These are phyloP conservation scores for Corythoichthys haematopterus DNA, from an alignment of 2,113 vertebrate genomes.

Conservation along the genomic window DNA sequence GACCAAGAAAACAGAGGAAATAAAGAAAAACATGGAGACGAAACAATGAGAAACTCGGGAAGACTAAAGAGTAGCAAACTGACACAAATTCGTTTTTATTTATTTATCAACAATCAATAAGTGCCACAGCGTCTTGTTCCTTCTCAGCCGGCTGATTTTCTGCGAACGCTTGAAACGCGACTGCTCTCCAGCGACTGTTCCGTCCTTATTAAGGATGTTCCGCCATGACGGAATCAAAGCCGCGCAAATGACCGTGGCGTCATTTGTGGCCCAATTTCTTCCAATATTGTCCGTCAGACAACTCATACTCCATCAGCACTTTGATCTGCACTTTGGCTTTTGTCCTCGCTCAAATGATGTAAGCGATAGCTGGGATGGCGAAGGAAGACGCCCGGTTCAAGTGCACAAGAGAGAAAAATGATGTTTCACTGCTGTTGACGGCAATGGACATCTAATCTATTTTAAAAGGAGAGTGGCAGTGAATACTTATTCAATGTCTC, in stretches of 20 bases:
- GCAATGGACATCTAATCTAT: too few relatives aligned
- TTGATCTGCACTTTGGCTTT: slow-evolving; percentile 24
- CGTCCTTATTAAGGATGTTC: background rate
- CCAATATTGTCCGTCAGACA: slow-evolving; percentile 9
- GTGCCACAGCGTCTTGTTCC: background rate
- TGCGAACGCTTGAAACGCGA: background rate
- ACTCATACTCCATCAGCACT: slow-evolving; percentile 9
- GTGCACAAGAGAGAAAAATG: too few relatives aligned
- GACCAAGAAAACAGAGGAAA: too few relatives aligned
- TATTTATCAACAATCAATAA: background rate
- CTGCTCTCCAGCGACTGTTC: slow-evolving; percentile 7
- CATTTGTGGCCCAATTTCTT: slow-evolving; percentile 25
- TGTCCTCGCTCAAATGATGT: background rate
- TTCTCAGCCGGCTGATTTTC: background rate
- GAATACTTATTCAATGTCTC: too few relatives aligned
- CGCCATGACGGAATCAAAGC: slow-evolving; percentile 32
- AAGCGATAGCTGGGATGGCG: background rate
- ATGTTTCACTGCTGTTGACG: too few relatives aligned
- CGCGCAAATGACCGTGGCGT: slow-evolving; percentile 35
- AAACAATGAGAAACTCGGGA: too few relatives aligned
- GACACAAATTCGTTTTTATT: too few relatives aligned
- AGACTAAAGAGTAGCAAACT: too few relatives aligned
- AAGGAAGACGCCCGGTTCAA: background rate
- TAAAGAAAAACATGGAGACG: too few relatives aligned
- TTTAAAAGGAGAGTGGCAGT: too few relatives aligned